phyloP scores from a whole-genome alignment of 2,888 invertebrate species.

The Temnothorax ravouxi region DNA sequence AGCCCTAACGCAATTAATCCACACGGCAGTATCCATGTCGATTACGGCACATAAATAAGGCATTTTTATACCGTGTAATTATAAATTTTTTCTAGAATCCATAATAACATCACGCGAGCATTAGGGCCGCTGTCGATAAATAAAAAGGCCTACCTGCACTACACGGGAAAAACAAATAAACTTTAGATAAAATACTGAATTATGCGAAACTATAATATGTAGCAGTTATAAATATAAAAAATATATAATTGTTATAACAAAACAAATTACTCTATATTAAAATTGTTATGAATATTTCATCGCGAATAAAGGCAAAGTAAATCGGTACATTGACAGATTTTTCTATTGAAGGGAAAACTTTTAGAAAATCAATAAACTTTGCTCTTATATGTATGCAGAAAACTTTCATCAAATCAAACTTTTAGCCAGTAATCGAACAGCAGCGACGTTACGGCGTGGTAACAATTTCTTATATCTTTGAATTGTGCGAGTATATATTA shows the following conservation, averaged over 20 bases:
- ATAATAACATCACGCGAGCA: conserved; percentile 13
- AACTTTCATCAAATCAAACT: conserved; percentile 47
- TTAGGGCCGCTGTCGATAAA: neutral
- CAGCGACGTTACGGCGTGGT: neutral
- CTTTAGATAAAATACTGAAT: neutral
- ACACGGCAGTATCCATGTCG: neutral
- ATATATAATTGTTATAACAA: neutral
- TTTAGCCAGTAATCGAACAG: conserved; percentile 30
- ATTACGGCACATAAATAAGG: neutral
- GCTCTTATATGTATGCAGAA: neutral
- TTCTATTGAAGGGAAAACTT: conserved; percentile 24
- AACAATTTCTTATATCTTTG: conserved; percentile 22
- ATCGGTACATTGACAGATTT: conserved; percentile 10
- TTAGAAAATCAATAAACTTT: conserved; percentile 29
- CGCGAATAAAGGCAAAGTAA: neutral
- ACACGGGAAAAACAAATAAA: neutral
- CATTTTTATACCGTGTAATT: conserved; percentile 18
- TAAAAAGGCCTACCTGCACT: neutral
- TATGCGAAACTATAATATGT: neutral
- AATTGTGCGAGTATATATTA: neutral
- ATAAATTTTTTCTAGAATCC: conserved; percentile 29
- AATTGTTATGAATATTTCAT: neutral
- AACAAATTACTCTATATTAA: conserved; percentile 9
- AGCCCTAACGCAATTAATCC: no score
- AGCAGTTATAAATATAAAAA: neutral